These are phyloP conservation scores for Poecilobothrus nobilitatus DNA, from an alignment of 2,888 invertebrate species.

Conservation along the genomic window DNA sequence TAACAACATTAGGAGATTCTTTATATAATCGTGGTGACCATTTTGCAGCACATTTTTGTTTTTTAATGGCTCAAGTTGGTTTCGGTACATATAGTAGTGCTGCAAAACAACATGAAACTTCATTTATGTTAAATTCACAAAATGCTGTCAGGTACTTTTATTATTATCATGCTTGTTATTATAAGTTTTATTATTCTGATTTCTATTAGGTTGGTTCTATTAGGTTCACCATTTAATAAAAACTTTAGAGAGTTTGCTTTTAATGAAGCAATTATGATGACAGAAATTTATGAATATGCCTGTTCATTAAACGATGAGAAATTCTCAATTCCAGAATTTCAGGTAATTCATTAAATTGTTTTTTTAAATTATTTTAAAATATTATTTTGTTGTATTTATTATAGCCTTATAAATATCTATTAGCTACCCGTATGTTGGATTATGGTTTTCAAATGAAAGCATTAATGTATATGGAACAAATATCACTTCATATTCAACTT, in stretches of 20 bases:
- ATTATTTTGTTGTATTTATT: conserved; percentile 26
- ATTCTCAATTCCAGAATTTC: conserved; percentile 64
- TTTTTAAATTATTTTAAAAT: conserved; percentile 7
- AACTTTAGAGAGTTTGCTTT: conserved; percentile 61
- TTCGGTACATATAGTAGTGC: conserved; percentile 37
- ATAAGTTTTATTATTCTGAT: no score
- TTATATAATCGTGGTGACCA: conserved; percentile 66
- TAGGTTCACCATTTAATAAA: conserved; percentile 64
- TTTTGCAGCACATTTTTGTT: conserved; percentile 93
- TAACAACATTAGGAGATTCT: conserved; percentile 66
- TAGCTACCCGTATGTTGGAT: conserved; percentile 69
- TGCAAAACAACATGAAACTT: conserved; percentile 23
- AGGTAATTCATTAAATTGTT: conserved; percentile 48
- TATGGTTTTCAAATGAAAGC: conserved; percentile 72
- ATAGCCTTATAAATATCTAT: conserved; percentile 75
- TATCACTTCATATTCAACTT: conserved; percentile 57
- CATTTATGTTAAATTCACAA: conserved; percentile 24
- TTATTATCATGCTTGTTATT: no score
- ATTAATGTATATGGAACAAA: conserved; percentile 73
- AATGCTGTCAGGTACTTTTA: conserved; percentile 27
- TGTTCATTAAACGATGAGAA: conserved; percentile 66
- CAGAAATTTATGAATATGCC: conserved; percentile 93
- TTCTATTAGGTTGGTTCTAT: conserved; percentile 60
- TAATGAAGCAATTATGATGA: conserved; percentile 83
- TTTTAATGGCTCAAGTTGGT: conserved; percentile 61